Percentiles rank a stretch among this genome's conserved stretches.
Conservation (phyloP, 2,797 vertebrate genomes). For the Danio albolineatus region DNA sequence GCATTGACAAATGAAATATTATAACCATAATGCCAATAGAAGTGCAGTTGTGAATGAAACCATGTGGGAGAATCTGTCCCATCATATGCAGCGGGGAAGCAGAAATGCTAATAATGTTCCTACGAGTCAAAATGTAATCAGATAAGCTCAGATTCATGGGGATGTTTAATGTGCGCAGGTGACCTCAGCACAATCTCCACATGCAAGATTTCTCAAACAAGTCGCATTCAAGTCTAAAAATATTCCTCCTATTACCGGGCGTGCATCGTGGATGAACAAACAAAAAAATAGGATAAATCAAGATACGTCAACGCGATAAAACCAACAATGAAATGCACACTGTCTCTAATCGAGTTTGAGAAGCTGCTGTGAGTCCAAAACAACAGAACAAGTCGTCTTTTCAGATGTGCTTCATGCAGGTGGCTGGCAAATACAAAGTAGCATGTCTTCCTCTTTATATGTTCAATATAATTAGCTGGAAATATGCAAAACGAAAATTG, state of each 20-base stretch:
- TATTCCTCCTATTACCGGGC: not conserved
- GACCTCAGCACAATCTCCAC: constrained; percentile 39
- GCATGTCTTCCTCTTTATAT: not conserved
- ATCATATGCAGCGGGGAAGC: constrained; percentile 24
- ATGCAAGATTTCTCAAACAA: constrained; percentile 14
- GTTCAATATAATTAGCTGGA: constrained; percentile 10
- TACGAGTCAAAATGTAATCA: constrained; percentile 17
- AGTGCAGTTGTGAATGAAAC: constrained; percentile 19
- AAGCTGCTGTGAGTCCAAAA: constrained; percentile 4
- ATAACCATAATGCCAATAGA: not conserved
- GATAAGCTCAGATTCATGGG: constrained; percentile 9
- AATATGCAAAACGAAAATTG: not conserved
- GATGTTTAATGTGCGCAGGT: constrained; percentile 16
- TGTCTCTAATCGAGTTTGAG: constrained; percentile 33
- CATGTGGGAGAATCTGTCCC: not conserved
- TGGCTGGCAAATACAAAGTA: constrained; percentile 12
- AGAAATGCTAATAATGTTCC: constrained; percentile 16
- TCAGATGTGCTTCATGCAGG: constrained; percentile 16
- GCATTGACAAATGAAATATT: not conserved
- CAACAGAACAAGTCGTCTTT: constrained; percentile 11
- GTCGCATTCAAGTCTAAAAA: constrained; percentile 24
- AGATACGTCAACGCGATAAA: constrained; percentile 27
- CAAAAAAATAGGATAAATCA: not conserved
- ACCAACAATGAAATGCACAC: constrained; percentile 15
- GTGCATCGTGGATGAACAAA: not conserved